Percentiles rank a stretch among this genome's conserved stretches.
Evolutionary conservation across 2,797 vertebrate species (phyloP).

Genomic region (Pangasius mekongensis): DNA sequence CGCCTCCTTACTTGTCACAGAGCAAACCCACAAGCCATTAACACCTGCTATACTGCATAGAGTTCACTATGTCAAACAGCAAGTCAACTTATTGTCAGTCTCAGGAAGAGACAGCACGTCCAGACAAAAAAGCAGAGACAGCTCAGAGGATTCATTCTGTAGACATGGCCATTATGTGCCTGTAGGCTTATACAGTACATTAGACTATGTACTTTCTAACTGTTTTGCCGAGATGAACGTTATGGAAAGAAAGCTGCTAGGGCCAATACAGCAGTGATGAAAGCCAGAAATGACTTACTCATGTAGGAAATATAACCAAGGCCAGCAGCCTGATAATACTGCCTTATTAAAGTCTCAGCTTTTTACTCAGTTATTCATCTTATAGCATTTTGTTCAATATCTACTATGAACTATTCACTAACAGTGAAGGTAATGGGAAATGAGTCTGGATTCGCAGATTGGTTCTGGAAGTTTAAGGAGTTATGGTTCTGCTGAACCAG

Average conservation of each 20-base stretch:
- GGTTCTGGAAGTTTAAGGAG: not conserved
- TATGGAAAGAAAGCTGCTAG: not conserved
- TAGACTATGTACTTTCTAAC: not conserved
- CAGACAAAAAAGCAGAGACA: not conserved
- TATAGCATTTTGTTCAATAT: not conserved
- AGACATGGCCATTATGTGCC: not conserved
- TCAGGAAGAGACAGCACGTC: not conserved
- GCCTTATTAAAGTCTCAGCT: not conserved
- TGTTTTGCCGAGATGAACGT: not conserved
- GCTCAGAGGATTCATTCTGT: not conserved
- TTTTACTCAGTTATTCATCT: not conserved
- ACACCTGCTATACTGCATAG: not conserved
- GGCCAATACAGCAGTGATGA: not conserved
- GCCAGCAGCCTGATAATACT: constrained; percentile 1
- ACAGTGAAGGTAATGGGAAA: not conserved
- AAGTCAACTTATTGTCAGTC: not conserved
- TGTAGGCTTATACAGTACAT: not conserved
- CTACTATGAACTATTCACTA: not conserved
- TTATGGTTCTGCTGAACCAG: not conserved
- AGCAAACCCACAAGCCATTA: constrained; percentile 1
- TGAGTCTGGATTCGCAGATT: not conserved
- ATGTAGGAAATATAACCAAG: constrained; percentile 10
- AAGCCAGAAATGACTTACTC: constrained; percentile 12
- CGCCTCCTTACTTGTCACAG: not conserved
- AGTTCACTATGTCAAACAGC: not conserved